phyloP scores from a whole-genome alignment of 2,797 vertebrate genomes.

The Sebastes vulpes region DNA sequence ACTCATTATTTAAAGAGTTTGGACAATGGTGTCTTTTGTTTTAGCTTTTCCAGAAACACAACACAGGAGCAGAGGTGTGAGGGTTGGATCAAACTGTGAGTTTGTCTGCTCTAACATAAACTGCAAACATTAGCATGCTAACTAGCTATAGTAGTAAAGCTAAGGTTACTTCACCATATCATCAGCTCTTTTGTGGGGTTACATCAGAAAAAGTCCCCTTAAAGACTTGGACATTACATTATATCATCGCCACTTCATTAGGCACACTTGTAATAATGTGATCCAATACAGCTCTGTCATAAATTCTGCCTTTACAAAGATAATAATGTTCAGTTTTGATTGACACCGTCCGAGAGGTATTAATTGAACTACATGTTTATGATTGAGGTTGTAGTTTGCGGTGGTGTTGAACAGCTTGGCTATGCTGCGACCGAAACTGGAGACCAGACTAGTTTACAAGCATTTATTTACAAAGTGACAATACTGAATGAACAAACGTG shows the following conservation, averaged over 20 bases:
- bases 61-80: neutral
- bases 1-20: neutral
- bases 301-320: too few relatives aligned
- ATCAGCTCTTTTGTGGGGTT: neutral
- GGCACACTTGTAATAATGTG: neutral
- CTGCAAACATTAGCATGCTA: neutral
- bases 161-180: neutral
- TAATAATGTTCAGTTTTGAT: neutral
- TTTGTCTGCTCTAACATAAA: neutral
- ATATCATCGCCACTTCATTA: neutral
- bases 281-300: neutral
- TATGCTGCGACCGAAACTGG: too few relatives aligned
- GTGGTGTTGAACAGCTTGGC: too few relatives aligned
- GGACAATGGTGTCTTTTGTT: neutral
- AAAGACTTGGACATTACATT: too few relatives aligned
- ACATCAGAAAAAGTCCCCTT: neutral
- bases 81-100: neutral
- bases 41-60: neutral
- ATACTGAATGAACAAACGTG: neutral
- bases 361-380: neutral
- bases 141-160: neutral
- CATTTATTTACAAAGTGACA: neutral
- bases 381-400: too few relatives aligned
- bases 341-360: neutral
- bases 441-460: too few relatives aligned